Conservation (phyloP, 2,888 invertebrate genomes). For the Eristalinus sepulchralis region DNA sequence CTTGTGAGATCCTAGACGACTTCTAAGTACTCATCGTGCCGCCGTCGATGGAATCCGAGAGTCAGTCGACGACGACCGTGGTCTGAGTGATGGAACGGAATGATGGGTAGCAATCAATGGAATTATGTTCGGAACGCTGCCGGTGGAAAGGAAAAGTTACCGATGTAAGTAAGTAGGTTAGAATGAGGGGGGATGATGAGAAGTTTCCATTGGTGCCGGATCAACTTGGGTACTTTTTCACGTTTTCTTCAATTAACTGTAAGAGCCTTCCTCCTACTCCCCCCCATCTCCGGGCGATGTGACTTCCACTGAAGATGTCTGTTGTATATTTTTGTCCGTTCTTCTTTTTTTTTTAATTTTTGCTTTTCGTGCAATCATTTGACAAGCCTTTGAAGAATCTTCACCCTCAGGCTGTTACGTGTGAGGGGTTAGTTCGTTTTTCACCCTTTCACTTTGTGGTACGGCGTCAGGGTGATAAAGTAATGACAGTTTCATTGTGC, state of each 20-base stretch:
- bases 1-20: not conserved
- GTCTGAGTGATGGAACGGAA: slow-evolving; percentile 40
- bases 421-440: too few species aligned
- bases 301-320: not conserved
- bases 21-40: not conserved
- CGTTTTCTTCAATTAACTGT: not conserved
- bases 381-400: too few species aligned
- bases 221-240: not conserved
- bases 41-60: not conserved
- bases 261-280: not conserved
- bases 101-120: slow-evolving; percentile 49
- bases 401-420: too few species aligned
- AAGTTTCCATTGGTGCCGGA: not conserved
- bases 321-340: not conserved
- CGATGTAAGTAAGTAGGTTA: not conserved
- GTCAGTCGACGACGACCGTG: not conserved
- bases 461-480: too few species aligned
- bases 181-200: not conserved
- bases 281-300: too few species aligned
- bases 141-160: not conserved
- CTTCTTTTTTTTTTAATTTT: not conserved
- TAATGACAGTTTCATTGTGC: too few species aligned
- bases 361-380: not conserved
- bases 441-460: too few species aligned
- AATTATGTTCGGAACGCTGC: slow-evolving; percentile 5